Base-by-base conservation (phyloP, 2,797 vertebrate species). In the Miichthys miiuy region DNA sequence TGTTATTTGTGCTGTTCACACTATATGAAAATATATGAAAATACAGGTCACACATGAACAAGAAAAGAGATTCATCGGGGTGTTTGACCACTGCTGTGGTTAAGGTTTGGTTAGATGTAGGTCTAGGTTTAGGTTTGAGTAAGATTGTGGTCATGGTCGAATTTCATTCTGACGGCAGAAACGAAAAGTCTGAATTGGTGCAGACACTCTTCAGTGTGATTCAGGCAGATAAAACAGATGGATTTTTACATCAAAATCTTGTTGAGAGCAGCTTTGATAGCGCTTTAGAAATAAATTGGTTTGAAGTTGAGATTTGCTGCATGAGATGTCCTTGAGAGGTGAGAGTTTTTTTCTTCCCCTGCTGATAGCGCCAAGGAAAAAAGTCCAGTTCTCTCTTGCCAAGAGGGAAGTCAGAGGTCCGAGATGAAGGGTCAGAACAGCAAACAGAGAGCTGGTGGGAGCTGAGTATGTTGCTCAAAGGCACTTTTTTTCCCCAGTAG, bases 281-380 rank as follows among this genome's bases (percentile, higher is more conserved):
- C 9, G 3, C 84, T 76, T 63, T 25, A 30, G 65, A 79, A 63
- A 79, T 66, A 72, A 50, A 86, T 52, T 61, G 67, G 66, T 72
- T 58, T 67, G 56, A 82, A 79, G 72, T 16, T 21, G 54, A 68
- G 44, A 69, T 58, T 46, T 69, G 60, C 71, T 51, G 58, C 47
- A 3, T 13, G 58, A 56, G 44, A 80, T 25, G 73, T 65, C 79
- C 83, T 85, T 82, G 52, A 82, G 74, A 72, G 60, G 38, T 63
- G 51, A 65, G 62, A 41, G 54, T 38, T 55, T 42, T 7, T 51
- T 11, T 2, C 1, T 5, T 20, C 5, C 3, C 18, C 21, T 20
- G n/a, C 4, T 25, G 41, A 47, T 4, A 21, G 13, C 27, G 17
- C 10, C 12, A 20, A 64, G 25, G 12, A 52, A 42, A 52, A 44